Evolutionary conservation across 2,888 invertebrate species (phyloP), one percentile per base, ranked within the genome.

Genomic region (Fragum whitleyi): DNA sequence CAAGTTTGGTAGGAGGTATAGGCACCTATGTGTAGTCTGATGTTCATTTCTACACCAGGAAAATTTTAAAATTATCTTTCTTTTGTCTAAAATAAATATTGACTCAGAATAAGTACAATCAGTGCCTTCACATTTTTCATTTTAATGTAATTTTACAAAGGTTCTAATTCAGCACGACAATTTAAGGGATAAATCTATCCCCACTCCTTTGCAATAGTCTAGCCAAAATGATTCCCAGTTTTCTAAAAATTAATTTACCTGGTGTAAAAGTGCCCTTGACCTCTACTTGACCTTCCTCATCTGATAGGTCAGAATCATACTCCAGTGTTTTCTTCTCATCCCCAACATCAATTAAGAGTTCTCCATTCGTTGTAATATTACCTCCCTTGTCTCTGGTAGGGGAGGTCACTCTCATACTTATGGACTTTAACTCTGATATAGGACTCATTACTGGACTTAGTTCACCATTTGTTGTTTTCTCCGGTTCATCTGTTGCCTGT

Each of bases 201-300:
- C n/a, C n/a, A n/a, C n/a, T n/a, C n/a, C n/a, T n/a, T n/a, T n/a
- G n/a, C n/a, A n/a, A n/a, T n/a, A n/a, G n/a, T n/a, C n/a, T n/a
- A n/a, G n/a, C n/a, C n/a, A n/a, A n/a, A n/a, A n/a, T n/a, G n/a
- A n/a, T n/a, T n/a, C n/a, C n/a, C n/a, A 51, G 51, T 51, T 47
- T 47, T 14, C 47, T 65, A 0, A 9, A 21, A 16, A 53, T 51
- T 26, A 14, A 7, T 69, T 69, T 78, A 90, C 90, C 90, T 87
- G 89, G 90, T 51, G 88, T 83, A 69, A 89, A 90, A 19, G 85
- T 85, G 21, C 85, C 89, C 23, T 79, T 79, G n/a, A 82, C 76
- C 26, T 77, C 74, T 11, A 71, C 57, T 39, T 82, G 39, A 19
- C 86, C 80, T 55, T 87, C 88, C 29, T 80, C 78, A 59, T 88